Evolutionary conservation across 2,888 invertebrate species (phyloP).

Genomic region (Thyatira batis): DNA sequence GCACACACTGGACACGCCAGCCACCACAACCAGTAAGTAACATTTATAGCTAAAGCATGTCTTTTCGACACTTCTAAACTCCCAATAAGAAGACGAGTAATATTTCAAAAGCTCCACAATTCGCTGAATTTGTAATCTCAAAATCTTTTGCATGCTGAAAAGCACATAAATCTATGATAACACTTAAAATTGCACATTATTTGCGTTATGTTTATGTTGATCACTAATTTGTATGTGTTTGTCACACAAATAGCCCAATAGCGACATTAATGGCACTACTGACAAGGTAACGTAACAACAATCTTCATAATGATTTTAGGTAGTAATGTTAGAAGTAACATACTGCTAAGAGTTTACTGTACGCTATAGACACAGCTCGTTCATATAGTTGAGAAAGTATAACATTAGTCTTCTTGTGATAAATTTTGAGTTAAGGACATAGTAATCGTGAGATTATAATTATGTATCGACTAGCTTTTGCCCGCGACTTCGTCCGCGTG

Average conservation of each 20-base stretch:
- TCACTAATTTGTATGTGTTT: constrained; percentile 83
- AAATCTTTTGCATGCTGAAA: constrained; percentile 28
- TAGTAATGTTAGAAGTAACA: constrained; percentile 25
- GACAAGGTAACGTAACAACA: constrained; percentile 90
- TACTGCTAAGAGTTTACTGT: constrained; percentile 15
- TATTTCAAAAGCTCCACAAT: background rate
- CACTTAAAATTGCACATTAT: constrained; percentile 42
- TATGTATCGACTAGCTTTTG: no score
- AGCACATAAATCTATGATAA: constrained; percentile 22
- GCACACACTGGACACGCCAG: constrained; percentile 85
- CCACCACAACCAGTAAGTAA: constrained; percentile 91
- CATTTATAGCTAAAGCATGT: constrained; percentile 48
- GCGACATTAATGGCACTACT: constrained; percentile 97
- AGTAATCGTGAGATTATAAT: no score
- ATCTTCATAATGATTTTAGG: constrained; percentile 55
- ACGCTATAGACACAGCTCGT: no score
- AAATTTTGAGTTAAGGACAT: no score
- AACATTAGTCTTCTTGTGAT: no score
- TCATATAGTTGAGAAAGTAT: no score
- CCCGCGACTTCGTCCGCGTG: no score
- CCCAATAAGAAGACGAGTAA: constrained; percentile 8
- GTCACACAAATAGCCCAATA: constrained; percentile 94
- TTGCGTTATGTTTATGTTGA: constrained; percentile 46
- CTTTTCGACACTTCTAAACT: constrained; percentile 27
- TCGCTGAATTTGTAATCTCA: constrained; percentile 9